Evolutionary conservation across 2,888 invertebrate species (phyloP), one percentile per base, ranked within the genome.

Genomic region (Ichneumoninae sp.): DNA sequence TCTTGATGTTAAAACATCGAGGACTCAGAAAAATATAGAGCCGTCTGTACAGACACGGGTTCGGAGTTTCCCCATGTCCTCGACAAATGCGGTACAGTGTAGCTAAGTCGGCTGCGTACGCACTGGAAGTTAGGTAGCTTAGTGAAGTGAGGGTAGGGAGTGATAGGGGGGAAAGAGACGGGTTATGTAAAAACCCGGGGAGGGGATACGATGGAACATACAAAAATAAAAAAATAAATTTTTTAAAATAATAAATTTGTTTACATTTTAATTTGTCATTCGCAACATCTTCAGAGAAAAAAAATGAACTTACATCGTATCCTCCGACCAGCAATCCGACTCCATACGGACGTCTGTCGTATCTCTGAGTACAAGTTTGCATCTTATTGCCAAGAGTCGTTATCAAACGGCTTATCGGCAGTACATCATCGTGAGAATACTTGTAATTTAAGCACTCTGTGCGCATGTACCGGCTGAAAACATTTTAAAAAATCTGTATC

Each of bases 301-400:
- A 57, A 13, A 10, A n/a, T 63, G 69, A 54, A 95, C 96, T 96
- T 92, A 97, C 98, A 95, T 99, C 99, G 94, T 97, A 99, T 50
- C 99, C 99, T 90, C 98, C 98, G 5, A 99, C 97, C 30, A 99
- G 95, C n/a, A 99, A 95, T 1, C 99, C 99, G 22, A 99, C 99
- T 57, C 99, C 99, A 90, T 98, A 98, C 0, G 99, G 99, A 81
- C 99, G 95, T 90, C 99, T 96, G 91, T 99, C 99, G 90, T 99
- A 99, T 85, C 99, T 96, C 94, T 99, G 99, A 0, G 99, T 99
- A 86, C 98, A 99, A 4, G 97, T 96, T 94, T 98, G 99, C 97
- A 99, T 98, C 94, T 99, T 99, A 94, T 98, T 98, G 60, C 99
- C 99, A 83, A 99, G 95, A 87, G 96, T 95, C 8, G 96, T 94